Percentiles rank a stretch among this genome's conserved stretches.
Conservation (phyloP, 2,797 vertebrate species). For the Liparis tanakae region DNA sequence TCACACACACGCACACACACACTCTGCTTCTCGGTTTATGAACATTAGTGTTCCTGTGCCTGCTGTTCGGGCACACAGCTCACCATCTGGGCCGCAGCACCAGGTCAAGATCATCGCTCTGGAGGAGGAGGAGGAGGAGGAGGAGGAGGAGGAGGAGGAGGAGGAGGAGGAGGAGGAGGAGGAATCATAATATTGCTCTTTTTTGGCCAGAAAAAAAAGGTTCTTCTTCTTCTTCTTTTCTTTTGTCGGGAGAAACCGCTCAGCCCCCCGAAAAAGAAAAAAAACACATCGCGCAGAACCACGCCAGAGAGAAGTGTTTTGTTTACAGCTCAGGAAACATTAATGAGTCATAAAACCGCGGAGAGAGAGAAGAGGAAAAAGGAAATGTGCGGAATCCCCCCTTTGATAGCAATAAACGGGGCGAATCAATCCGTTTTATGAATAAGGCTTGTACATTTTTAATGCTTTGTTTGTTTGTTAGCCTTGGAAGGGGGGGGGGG, state of each 20-base stretch:
- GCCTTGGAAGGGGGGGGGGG: conserved; percentile 79
- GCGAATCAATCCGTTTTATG: conserved; percentile 84
- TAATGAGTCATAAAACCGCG: conserved; percentile 80
- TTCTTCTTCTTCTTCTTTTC: conserved; percentile 10
- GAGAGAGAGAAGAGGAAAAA: not conserved
- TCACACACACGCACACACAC: conserved; percentile 41
- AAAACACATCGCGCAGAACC: conserved; percentile 10
- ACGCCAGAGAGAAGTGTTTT: conserved; percentile 62
- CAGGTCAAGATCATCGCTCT: conserved; percentile 93
- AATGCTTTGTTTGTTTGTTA: conserved; percentile 84
- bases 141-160: too few species aligned
- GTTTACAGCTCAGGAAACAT: conserved; percentile 76
- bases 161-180: too few species aligned
- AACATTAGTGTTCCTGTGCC: conserved; percentile 93
- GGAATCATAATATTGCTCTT: too few species aligned
- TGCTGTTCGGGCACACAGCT: conserved; percentile 97
- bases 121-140: conserved; percentile 20
- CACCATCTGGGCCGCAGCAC: conserved; percentile 98
- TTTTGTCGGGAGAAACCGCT: conserved; percentile 7
- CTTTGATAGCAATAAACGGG: conserved; percentile 78
- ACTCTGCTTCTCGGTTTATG: conserved; percentile 82
- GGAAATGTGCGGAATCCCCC: conserved; percentile 75
- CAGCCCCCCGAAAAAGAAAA: not conserved
- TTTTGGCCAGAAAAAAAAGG: conserved; percentile 24
- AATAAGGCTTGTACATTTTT: conserved; percentile 83